Conservation (phyloP, 2,797 vertebrate species). For the Scolopax bukidnonensis region DNA sequence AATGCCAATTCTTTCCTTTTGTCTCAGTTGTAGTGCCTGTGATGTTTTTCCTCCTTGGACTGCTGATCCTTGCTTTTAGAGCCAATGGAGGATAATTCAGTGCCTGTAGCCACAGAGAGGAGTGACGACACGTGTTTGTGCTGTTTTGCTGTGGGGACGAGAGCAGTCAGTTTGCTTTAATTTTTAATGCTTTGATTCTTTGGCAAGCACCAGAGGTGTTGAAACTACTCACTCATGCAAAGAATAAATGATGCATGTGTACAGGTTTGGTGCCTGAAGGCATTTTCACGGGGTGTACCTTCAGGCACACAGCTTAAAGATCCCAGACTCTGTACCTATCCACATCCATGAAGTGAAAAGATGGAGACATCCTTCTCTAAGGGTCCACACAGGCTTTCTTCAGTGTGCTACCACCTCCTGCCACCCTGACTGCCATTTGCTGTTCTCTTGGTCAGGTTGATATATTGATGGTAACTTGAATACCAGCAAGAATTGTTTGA, state of each 20-base stretch:
- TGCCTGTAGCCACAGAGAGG: rapidly evolving
- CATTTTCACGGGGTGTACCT: neutral
- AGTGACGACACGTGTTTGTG: neutral
- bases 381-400: neutral
- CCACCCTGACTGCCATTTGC: neutral
- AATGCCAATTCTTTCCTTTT: neutral
- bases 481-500: neutral
- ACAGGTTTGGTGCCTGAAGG: neutral
- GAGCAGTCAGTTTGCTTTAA: neutral
- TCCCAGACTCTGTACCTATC: neutral
- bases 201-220: neutral
- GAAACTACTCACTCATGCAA: neutral
- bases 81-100: neutral
- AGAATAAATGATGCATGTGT: neutral
- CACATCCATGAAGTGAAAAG: neutral
- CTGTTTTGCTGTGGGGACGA: neutral
- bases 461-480: neutral
- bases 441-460: neutral
- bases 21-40: neutral
- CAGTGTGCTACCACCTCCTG: neutral
- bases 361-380: neutral
- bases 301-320: neutral
- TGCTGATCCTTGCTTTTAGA: neutral
- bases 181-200: neutral
- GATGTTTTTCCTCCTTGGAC: neutral